Conservation (phyloP, 1,140 invertebrate species). For the Hestina assimilis region DNA sequence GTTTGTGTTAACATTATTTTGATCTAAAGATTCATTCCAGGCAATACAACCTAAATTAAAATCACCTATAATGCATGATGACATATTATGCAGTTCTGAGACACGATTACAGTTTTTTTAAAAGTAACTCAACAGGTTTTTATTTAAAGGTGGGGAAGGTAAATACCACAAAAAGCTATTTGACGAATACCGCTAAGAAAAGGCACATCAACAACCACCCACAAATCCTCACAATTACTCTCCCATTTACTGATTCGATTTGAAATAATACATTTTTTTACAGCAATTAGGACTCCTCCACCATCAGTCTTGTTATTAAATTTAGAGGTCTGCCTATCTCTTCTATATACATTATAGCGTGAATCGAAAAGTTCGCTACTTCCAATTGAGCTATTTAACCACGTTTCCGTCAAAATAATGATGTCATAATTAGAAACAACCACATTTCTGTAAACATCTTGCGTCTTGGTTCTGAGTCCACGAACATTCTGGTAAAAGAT, state of each 20-base stretch:
- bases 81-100: not conserved
- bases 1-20: too few species aligned
- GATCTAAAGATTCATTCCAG: too few species aligned
- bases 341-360: conserved; percentile 6
- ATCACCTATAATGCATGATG: too few species aligned
- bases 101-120: not conserved
- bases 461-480: not conserved
- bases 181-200: too few species aligned
- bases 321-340: conserved; percentile 12
- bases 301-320: not conserved
- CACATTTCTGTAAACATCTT: not conserved
- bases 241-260: not conserved
- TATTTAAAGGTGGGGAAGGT: not conserved
- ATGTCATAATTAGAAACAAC: not conserved
- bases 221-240: too few species aligned
- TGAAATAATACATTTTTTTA: conserved; percentile 10
- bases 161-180: too few species aligned
- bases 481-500: not conserved
- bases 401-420: conserved; percentile 1
- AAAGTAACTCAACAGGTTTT: not conserved
- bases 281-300: conserved; percentile 7
- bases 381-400: not conserved
- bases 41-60: not conserved
- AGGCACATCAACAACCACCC: too few species aligned
- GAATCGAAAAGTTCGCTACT: not conserved